Conservation (phyloP, 1,140 invertebrate genomes). For the Mamestra configurata region DNA sequence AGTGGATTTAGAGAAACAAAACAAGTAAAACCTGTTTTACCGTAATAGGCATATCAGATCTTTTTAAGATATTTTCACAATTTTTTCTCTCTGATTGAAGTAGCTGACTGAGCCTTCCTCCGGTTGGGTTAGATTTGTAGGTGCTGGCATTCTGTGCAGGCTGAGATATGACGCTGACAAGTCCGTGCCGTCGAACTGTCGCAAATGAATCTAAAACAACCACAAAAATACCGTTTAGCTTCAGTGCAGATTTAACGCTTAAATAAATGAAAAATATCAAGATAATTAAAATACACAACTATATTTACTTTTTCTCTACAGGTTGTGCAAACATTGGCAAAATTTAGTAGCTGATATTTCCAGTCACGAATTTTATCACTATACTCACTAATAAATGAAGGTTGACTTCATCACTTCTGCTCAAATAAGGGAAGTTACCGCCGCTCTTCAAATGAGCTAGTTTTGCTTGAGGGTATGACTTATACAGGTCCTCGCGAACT, state of each 20-base stretch:
- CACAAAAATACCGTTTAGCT: not conserved
- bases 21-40: slow-evolving; percentile 16
- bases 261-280: too few species aligned
- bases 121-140: slow-evolving; percentile 58
- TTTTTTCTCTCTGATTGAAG: slow-evolving; percentile 79
- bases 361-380: not conserved
- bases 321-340: too few species aligned
- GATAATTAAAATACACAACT: too few species aligned
- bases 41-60: not conserved
- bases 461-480: slow-evolving; percentile 96
- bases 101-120: slow-evolving; percentile 80
- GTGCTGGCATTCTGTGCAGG: slow-evolving; percentile 73
- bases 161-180: slow-evolving; percentile 78
- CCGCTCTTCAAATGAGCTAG: slow-evolving; percentile 96
- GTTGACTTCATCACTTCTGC: slow-evolving; percentile 96
- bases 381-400: slow-evolving; percentile 94
- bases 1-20: slow-evolving; percentile 6
- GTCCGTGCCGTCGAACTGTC: slow-evolving; percentile 79
- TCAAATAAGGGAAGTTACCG: slow-evolving; percentile 97
- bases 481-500: slow-evolving; percentile 94
- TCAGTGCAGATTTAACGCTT: too few species aligned
- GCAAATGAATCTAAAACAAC: slow-evolving; percentile 78
- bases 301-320: too few species aligned
- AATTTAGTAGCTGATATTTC: too few species aligned
- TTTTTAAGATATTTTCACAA: slow-evolving; percentile 76